A percentile compares a stretch with the other conserved stretches of the same genome.
These are phyloP conservation scores for Cyanocitta stelleri DNA, from an alignment of 2,113 vertebrate genomes.

Conservation along the genomic window DNA sequence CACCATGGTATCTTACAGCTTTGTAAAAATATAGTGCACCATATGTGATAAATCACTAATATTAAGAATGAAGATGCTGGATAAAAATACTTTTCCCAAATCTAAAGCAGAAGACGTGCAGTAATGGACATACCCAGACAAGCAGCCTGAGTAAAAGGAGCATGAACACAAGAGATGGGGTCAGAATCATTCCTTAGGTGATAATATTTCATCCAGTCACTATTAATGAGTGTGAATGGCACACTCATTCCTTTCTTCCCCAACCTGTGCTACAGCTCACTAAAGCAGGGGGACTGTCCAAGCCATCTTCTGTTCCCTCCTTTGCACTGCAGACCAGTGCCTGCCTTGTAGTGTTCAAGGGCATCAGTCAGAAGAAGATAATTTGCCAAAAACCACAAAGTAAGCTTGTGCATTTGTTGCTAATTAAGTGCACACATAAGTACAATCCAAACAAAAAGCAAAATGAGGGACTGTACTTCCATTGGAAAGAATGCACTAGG, in stretches of 20 bases:
- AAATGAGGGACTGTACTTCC: neutral
- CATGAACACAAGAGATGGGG: neutral
- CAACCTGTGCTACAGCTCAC: neutral
- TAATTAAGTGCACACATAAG: neutral
- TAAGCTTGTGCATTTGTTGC: neutral
- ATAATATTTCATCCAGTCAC: neutral
- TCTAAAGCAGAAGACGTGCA: neutral
- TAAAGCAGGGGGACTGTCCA: neutral
- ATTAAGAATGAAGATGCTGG: slow-evolving; percentile 38
- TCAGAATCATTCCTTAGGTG: neutral
- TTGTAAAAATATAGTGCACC: slow-evolving; percentile 43
- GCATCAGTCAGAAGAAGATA: neutral
- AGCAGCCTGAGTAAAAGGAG: neutral
- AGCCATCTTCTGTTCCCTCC: neutral
- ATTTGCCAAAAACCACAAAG: neutral
- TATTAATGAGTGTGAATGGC: neutral
- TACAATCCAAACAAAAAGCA: neutral
- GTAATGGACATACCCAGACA: neutral
- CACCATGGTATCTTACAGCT: slow-evolving; percentile 58
- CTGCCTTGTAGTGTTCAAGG: neutral
- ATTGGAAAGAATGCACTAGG: neutral
- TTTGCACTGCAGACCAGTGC: neutral
- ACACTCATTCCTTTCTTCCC: neutral
- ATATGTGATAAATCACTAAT: slow-evolving; percentile 56
- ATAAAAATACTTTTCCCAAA: slow-evolving; percentile 5